phyloP scores from a whole-genome alignment of 2,888 invertebrate species.

The Himalopsyche japonica region DNA sequence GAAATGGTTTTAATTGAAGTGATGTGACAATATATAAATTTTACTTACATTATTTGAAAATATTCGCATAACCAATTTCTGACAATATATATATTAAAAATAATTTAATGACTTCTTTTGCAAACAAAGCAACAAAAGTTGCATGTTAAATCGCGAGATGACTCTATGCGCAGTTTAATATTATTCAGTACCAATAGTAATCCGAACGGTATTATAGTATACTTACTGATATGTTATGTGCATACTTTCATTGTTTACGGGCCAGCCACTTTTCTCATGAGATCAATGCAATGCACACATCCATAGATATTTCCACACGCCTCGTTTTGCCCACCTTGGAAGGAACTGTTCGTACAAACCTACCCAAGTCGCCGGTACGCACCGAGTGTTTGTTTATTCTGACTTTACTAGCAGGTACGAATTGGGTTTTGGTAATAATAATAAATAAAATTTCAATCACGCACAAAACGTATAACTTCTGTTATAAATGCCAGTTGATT shows the following conservation, averaged over 20 bases:
- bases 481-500: too few species aligned
- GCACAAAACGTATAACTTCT: too few species aligned
- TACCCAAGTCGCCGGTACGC: not conserved
- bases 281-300: not conserved
- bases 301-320: not conserved
- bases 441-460: too few species aligned
- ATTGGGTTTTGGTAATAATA: not conserved
- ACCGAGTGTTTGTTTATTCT: not conserved
- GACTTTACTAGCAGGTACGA: not conserved
- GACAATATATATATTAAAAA: too few species aligned
- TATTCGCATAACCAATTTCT: too few species aligned
- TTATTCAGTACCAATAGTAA: conserved; percentile 13
- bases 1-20: too few species aligned
- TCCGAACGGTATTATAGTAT: conserved; percentile 15
- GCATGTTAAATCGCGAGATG: not conserved
- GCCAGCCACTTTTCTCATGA: not conserved
- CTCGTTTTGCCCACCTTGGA: not conserved
- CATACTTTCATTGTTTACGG: conserved; percentile 8
- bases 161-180: not conserved
- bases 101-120: not conserved
- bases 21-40: too few species aligned
- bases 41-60: too few species aligned
- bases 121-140: not conserved
- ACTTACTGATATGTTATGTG: too few species aligned
- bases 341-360: not conserved